Evolutionary conservation across 2,888 invertebrate genomes (phyloP), one percentile per base, ranked within the genome.

Genomic region (Glomeris marginata): DNA sequence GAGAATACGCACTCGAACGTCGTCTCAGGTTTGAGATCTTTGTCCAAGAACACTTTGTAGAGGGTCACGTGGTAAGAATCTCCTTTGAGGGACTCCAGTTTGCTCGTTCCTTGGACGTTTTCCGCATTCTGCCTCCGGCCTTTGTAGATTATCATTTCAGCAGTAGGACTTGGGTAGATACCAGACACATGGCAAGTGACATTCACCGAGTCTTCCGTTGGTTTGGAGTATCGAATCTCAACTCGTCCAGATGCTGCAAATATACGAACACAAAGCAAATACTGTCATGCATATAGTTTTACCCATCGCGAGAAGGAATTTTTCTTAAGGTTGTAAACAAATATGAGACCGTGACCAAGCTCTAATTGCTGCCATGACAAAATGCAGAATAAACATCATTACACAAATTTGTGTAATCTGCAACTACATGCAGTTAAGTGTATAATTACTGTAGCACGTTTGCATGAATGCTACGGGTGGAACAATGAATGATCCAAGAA

Each of bases 1-100:
- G 54, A 54, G 42, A 58, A 53, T 16, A 54, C 47, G 51, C 58
- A 58, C 49, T 58, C 55, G 43, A 58, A 58, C 41, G 45, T 46
- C 11, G 54, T 55, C 46, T 56, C 56, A 13, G 52, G 48, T 16
- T 52, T 50, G 15, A 58, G 52, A 8, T 52, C 47, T 37, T 41
- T 16, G 36, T 55, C 57, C n/a, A 55, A 51, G 8, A 54, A 45
- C n/a, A 52, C 28, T 45, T 50, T 49, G 34, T 41, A 46, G 28
- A 54, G 47, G 21, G 49, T 51, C 21, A 50, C 51, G 36, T 52
- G 47, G 41, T 46, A 55, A 10, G 48, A 49, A 15, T 52, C 52
- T 16, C 51, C 47, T 21, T 35, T 49, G 38, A 20, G n/a, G n/a
- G n/a, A 13, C 41, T 33, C 34, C 18, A 37, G 10, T 41, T 44